A percentile compares a stretch with the other conserved stretches of the same genome.
Conservation (phyloP, 2,113 vertebrate species). For the Pachycephala philippinensis region DNA sequence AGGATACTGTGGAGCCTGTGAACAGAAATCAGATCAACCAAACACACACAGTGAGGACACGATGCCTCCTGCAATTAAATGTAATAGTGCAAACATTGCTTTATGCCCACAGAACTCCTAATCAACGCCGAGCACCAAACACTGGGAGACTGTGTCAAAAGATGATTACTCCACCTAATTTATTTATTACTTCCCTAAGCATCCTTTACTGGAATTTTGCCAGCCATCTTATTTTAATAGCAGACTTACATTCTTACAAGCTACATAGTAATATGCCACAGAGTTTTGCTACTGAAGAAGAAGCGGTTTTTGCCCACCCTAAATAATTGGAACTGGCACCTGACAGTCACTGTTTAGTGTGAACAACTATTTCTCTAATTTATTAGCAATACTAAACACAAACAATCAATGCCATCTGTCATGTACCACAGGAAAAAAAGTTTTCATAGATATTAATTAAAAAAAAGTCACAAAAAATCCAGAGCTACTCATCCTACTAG, state of each 20-base stretch:
- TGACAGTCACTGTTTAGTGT: background rate
- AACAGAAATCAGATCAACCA: background rate
- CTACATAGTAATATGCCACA: background rate
- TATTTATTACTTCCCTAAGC: background rate
- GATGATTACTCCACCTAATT: background rate
- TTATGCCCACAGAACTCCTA: background rate
- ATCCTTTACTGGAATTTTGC: background rate
- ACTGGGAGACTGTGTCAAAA: background rate
- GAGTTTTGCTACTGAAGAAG: background rate
- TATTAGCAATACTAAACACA: background rate
- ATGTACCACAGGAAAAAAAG: background rate
- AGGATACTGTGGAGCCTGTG: background rate
- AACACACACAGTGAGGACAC: background rate
- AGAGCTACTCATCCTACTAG: background rate
- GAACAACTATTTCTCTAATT: background rate
- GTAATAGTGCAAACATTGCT: background rate
- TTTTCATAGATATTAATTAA: background rate
- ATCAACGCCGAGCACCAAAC: background rate
- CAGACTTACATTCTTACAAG: background rate
- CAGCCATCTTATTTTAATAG: background rate
- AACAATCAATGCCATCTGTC: background rate
- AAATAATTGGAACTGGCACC: background rate
- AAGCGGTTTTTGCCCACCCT: background rate
- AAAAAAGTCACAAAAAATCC: background rate
- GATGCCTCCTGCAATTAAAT: background rate